Base-by-base conservation (phyloP, 2,797 vertebrate genomes). In the Rhinella marina region DNA sequence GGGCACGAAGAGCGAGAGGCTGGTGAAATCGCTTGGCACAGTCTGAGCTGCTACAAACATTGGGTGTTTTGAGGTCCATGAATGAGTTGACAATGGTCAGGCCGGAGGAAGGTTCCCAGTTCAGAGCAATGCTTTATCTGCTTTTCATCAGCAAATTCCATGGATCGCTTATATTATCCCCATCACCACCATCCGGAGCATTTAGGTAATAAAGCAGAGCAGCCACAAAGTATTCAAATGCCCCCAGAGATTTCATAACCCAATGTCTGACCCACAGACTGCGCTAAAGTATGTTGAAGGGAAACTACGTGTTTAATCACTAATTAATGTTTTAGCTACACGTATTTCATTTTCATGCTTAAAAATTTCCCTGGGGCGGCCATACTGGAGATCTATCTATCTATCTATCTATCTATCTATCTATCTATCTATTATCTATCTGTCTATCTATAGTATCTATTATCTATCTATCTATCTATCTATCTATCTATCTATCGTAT, bases 51-150 rank as follows among this genome's bases (percentile, higher is more conserved):
- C 75, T 77, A 77, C 75, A 77, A 54, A 54, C 75, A 52, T 50
- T 73, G 72, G 23, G 48, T 25, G 75, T 77, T 77, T 77, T 25
- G 48, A 52, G 19, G 41, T 76, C 73, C 41, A n/a, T 76, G 48
- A 76, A 50, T 76, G 21, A 1, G 23, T 76, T 50, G 9, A 76
- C 21, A 76, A 25, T 50, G 73, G 48, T 50, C 48, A 52, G 41
- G 13, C 48, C n/a, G 19, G 32, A 73, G 70, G 21, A 23, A 48
- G 32, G 21, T 73, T 73, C 70, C 70, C 10, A 48, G 25, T 48
- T 6, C 19, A 73, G 32, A 23, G 32, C 70, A 48, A 41, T 27
- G 73, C 7, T n/a, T 52, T 54, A 11, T 52, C 32, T 16, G 14
- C 21, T 76, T 25, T 14, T n/a, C 3, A 52, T 52, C 73, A 13